Conservation (phyloP, 2,797 vertebrate species). For the Rhodeus uyekii region DNA sequence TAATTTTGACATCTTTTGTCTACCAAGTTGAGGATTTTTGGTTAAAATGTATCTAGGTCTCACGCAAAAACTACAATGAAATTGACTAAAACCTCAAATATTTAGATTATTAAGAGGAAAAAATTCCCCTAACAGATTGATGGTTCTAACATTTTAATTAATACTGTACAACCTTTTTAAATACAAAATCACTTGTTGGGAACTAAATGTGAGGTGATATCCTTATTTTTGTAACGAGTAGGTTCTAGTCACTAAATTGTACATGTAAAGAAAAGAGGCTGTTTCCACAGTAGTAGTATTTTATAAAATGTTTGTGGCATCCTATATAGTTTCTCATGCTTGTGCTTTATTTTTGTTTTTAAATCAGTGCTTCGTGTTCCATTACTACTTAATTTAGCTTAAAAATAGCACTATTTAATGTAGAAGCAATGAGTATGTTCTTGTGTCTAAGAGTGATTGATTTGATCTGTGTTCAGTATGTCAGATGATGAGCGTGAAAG, state of each 20-base stretch:
- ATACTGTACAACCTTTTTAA: background rate
- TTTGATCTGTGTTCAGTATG: constrained; percentile 76
- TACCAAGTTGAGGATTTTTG: background rate
- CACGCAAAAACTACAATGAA: background rate
- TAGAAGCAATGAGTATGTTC: background rate
- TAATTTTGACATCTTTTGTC: too few species aligned
- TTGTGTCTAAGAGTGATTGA: constrained; percentile 5
- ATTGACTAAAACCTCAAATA: background rate
- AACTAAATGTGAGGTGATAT: background rate
- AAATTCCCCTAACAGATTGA: background rate
- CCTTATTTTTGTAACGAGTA: background rate
- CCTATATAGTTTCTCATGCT: background rate
- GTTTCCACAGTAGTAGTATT: background rate
- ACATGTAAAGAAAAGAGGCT: background rate
- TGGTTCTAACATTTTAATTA: background rate
- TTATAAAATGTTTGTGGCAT: background rate
- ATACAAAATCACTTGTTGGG: background rate
- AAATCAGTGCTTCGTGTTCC: background rate
- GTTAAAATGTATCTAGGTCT: background rate
- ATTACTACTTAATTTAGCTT: too few species aligned
- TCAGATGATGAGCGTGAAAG: constrained; percentile 97
- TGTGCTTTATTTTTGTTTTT: background rate
- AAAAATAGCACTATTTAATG: background rate
- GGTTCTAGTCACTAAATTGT: background rate
- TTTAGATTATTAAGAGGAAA: background rate